Percentiles rank a stretch among this genome's conserved stretches.
These are phyloP conservation scores for Operophtera brumata DNA, from an alignment of 2,888 invertebrate genomes.

Conservation along the genomic window DNA sequence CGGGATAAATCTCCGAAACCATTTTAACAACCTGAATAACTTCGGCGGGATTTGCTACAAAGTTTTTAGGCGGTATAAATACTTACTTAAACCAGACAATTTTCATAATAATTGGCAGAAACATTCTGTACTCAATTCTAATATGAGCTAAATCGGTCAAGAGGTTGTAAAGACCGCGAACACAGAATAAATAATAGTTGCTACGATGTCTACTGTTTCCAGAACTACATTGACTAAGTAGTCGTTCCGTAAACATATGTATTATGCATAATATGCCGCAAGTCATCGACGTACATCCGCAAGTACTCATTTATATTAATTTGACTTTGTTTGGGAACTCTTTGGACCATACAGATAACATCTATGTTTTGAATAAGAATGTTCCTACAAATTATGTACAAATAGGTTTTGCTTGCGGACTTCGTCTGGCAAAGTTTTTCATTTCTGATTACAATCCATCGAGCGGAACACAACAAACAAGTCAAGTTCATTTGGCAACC, in stretches of 20 bases:
- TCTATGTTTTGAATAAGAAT: not conserved
- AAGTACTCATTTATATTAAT: too few relatives aligned
- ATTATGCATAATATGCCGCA: not conserved
- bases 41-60: constrained; percentile 32
- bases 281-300: not conserved
- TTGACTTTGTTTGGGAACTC: too few relatives aligned
- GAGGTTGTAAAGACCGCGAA: too few relatives aligned
- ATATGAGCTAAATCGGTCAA: too few relatives aligned
- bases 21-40: constrained; percentile 33
- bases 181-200: too few relatives aligned
- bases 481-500: constrained; percentile 31
- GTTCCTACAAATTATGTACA: not conserved
- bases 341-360: not conserved
- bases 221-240: too few relatives aligned
- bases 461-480: constrained; percentile 31
- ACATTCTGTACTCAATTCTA: too few relatives aligned
- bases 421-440: constrained; percentile 16
- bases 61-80: constrained; percentile 32
- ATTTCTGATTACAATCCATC: constrained; percentile 27
- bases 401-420: constrained; percentile 6
- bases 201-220: too few relatives aligned
- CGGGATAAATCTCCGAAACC: constrained; percentile 33
- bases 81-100: too few relatives aligned
- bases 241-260: too few relatives aligned
- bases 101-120: too few relatives aligned